Evolutionary conservation across 2,888 invertebrate species (phyloP).

Genomic region (Lycocerus yunnanus): DNA sequence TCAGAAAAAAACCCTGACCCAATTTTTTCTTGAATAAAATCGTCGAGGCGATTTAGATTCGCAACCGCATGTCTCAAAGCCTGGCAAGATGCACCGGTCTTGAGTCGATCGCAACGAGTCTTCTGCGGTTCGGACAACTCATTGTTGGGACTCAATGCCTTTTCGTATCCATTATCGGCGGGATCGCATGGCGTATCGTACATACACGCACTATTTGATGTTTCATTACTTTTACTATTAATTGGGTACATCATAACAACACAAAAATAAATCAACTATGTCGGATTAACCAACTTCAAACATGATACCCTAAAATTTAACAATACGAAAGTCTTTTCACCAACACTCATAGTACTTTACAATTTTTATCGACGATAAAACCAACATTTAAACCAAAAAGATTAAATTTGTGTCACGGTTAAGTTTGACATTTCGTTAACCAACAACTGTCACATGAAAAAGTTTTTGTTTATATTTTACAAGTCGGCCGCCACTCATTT

Average conservation of each 20-base stretch:
- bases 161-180: constrained; percentile 51
- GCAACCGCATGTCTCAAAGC: constrained; percentile 91
- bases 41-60: constrained; percentile 88
- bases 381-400: constrained; percentile 8
- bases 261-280: constrained; percentile 41
- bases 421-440: constrained; percentile 34
- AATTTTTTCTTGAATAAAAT: constrained; percentile 91
- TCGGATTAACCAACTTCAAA: constrained; percentile 55
- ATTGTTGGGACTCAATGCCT: constrained; percentile 52
- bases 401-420: constrained; percentile 35
- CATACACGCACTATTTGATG: constrained; percentile 48
- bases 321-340: constrained; percentile 29
- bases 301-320: constrained; percentile 49
- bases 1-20: constrained; percentile 97
- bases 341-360: constrained; percentile 31
- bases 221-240: constrained; percentile 36
- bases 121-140: constrained; percentile 53
- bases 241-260: constrained; percentile 45
- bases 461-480: constrained; percentile 7
- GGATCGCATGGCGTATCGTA: constrained; percentile 55
- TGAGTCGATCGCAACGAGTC: constrained; percentile 58
- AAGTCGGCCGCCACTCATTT: neutral
- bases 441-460: constrained; percentile 20
- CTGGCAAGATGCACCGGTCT: constrained; percentile 81
- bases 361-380: constrained; percentile 24